A percentile compares a stretch with the other conserved stretches of the same genome.
These are phyloP conservation scores for Chinchilla lanigera DNA, from an alignment of 2,113 vertebrate species.

Conservation along the genomic window DNA sequence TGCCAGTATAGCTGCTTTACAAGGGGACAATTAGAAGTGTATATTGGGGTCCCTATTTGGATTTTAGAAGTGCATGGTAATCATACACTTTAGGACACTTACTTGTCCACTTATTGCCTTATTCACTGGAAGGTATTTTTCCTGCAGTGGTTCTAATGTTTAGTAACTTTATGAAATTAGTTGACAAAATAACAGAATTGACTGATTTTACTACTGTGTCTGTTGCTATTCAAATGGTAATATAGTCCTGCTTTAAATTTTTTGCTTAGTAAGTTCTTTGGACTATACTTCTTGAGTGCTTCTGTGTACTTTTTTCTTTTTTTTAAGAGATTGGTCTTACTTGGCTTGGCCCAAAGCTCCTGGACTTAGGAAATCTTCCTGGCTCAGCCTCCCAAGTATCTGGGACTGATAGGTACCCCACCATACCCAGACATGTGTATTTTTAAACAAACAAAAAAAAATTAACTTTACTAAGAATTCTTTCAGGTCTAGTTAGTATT, in stretches of 20 bases:
- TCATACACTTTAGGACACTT: background rate
- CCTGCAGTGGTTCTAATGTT: background rate
- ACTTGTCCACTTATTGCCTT: conserved; percentile 8
- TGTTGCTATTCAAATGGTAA: background rate
- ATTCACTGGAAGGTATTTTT: conserved; percentile 30
- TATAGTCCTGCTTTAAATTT: background rate
- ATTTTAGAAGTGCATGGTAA: background rate
- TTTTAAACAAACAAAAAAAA: background rate
- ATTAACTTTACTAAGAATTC: background rate
- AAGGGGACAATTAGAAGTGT: background rate
- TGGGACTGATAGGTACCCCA: background rate
- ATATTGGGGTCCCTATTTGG: background rate
- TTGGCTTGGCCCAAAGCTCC: background rate
- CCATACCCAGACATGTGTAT: background rate
- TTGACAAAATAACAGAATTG: conserved; percentile 11
- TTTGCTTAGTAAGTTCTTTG: background rate
- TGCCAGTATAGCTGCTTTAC: background rate
- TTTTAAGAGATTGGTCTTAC: background rate
- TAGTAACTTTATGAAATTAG: conserved; percentile 46
- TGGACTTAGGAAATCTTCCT: background rate
- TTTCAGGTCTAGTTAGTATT: conserved; percentile 20
- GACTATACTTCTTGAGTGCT: background rate
- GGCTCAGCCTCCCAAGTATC: background rate
- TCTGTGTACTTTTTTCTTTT: background rate
- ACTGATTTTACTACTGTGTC: background rate